Evolutionary conservation across 2,113 vertebrate species (phyloP), one percentile per base, ranked within the genome.

Genomic region (Talpa occidentalis): DNA sequence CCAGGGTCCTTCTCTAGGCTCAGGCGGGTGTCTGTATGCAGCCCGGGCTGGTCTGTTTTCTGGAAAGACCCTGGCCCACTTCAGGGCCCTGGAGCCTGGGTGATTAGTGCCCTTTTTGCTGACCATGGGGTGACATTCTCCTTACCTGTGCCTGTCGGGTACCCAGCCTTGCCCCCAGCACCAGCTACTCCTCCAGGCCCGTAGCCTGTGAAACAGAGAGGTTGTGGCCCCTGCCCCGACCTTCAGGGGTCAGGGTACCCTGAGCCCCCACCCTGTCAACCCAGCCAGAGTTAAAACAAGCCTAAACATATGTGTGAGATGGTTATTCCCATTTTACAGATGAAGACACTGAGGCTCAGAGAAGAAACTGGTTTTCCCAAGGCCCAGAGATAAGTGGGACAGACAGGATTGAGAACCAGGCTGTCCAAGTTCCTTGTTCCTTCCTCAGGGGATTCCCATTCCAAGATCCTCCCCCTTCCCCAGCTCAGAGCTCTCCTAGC

Each of bases 91-190:
- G n/a, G 79, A 90, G 40, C 40, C 40, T 3, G 15, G 5, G 47
- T 14, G 12, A 69, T 5, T 10, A 14, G 42, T 2, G 28, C 7
- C 42, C 49, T 3, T 60, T 37, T 6, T 40, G 37, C 47, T 83
- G 49, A 16, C 19, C 47, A 66, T n/a, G 66, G 44, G 37, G 9
- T 1, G 54, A 90, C 22, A 10, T 9, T 47, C 49, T 62, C 74
- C 91, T 93, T 96, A 99, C 99, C 99, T 96, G 99, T 99, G 85
- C 99, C 99, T 0, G 99, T 98, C 42, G 99, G 99, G 97, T 99
- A 99, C 73, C 99, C 99, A 10, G 99, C 98, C 69, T 98, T 99
- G 37, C 98, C 97, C 0, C 90, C 99, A 5, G 94, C 95, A 15
- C 98, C 98, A 22, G 98, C 97, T 26, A 98, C 98, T 67, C 98